Conservation (phyloP, 2,797 vertebrate genomes). For the Hydrolagus colliei region DNA sequence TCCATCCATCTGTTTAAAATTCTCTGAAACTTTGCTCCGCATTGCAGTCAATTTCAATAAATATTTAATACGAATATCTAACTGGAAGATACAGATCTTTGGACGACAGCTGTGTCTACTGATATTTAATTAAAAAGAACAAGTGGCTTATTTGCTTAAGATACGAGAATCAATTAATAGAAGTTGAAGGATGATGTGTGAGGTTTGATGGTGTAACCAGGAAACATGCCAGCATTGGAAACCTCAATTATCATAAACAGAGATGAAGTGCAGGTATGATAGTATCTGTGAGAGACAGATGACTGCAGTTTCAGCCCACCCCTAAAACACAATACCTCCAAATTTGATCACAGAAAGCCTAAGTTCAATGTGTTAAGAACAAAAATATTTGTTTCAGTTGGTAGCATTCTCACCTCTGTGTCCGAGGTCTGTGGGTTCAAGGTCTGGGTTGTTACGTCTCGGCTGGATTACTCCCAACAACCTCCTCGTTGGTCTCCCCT, state of each 20-base stretch:
- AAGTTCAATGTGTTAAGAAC: neutral
- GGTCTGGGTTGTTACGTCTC: too few species aligned
- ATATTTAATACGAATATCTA: conserved; percentile 22
- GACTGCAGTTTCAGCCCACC: neutral
- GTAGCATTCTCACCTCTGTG: too few species aligned
- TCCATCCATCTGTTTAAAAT: conserved; percentile 1
- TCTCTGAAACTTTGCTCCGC: neutral
- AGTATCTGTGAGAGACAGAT: neutral
- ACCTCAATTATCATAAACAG: neutral
- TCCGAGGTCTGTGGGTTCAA: too few species aligned
- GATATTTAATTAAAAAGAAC: conserved; percentile 5
- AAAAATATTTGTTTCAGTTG: neutral
- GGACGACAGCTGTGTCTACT: neutral
- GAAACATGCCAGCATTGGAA: neutral
- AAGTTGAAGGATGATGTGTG: neutral
- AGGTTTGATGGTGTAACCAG: neutral
- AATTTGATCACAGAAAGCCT: neutral
- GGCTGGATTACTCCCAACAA: too few species aligned
- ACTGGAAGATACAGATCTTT: conserved; percentile 9
- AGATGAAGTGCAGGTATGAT: neutral
- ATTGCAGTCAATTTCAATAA: neutral
- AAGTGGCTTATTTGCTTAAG: neutral
- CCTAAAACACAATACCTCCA: neutral
- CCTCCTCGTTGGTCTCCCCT: too few species aligned
- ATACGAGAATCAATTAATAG: neutral